These are phyloP conservation scores for Salvator merianae DNA, from an alignment of 2,113 vertebrate genomes.

Conservation along the genomic window DNA sequence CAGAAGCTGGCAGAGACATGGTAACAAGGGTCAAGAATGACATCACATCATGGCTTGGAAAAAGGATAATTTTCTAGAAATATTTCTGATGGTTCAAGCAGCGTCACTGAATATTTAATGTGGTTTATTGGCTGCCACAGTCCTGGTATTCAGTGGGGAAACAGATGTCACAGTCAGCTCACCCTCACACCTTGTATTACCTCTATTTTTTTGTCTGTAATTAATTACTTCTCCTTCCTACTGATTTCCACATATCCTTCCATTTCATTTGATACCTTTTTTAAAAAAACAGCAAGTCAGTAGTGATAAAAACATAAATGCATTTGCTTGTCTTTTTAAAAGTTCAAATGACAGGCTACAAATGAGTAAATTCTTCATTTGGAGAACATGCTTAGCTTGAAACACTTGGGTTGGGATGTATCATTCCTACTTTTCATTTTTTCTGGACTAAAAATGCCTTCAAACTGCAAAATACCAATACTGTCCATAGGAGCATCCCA, in stretches of 20 bases:
- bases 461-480: neutral
- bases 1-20: too few species aligned
- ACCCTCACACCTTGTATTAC: too few species aligned
- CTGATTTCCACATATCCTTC: too few species aligned
- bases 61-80: neutral
- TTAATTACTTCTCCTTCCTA: too few species aligned
- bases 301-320: neutral
- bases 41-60: neutral
- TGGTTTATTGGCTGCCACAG: neutral
- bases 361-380: neutral
- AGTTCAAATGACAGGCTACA: neutral
- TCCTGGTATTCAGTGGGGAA: too few species aligned
- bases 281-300: neutral
- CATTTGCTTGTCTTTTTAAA: neutral
- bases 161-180: too few species aligned
- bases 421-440: neutral
- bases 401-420: neutral
- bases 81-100: neutral
- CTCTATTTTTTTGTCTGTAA: too few species aligned
- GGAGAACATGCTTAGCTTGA: neutral
- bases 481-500: conserved; percentile 55
- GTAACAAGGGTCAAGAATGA: neutral
- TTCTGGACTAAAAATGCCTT: neutral
- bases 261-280: too few species aligned
- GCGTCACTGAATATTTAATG: neutral